phyloP scores from a whole-genome alignment of 2,113 vertebrate genomes.

The Porphyrio hochstetteri region DNA sequence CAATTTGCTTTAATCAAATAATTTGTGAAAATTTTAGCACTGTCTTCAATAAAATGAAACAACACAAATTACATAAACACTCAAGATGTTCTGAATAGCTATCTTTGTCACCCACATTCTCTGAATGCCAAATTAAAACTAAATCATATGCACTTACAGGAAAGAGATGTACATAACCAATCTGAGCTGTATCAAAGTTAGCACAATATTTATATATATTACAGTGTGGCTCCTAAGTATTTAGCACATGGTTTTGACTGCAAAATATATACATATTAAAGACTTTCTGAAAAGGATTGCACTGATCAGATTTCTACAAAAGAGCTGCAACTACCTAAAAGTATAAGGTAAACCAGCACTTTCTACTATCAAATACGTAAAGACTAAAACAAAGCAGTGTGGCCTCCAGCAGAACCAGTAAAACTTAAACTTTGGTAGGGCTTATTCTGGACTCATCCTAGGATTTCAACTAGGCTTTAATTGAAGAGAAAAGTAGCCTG shows the following conservation, averaged over 20 bases:
- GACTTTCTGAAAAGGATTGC: background rate
- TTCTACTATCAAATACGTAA: background rate
- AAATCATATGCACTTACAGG: background rate
- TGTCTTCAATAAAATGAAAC: constrained; percentile 16
- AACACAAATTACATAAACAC: background rate
- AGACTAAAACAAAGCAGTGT: background rate
- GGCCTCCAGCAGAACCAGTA: background rate
- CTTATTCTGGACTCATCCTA: background rate
- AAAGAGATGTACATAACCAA: background rate
- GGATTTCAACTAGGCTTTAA: background rate
- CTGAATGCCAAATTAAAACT: background rate
- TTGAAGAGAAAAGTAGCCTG: background rate
- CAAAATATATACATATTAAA: background rate
- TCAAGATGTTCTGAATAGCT: background rate
- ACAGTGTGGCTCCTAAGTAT: background rate
- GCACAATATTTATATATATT: background rate
- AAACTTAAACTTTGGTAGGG: accelerated
- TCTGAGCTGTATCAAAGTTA: background rate
- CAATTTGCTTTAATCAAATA: background rate
- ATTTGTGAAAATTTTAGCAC: background rate
- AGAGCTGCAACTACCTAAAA: background rate
- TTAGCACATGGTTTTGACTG: background rate
- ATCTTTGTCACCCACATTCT: background rate
- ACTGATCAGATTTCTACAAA: background rate
- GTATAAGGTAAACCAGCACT: background rate